A percentile compares a stretch with the other conserved stretches of the same genome.
Conservation (phyloP, 2,113 vertebrate genomes). For the Ceyx melanurus region DNA sequence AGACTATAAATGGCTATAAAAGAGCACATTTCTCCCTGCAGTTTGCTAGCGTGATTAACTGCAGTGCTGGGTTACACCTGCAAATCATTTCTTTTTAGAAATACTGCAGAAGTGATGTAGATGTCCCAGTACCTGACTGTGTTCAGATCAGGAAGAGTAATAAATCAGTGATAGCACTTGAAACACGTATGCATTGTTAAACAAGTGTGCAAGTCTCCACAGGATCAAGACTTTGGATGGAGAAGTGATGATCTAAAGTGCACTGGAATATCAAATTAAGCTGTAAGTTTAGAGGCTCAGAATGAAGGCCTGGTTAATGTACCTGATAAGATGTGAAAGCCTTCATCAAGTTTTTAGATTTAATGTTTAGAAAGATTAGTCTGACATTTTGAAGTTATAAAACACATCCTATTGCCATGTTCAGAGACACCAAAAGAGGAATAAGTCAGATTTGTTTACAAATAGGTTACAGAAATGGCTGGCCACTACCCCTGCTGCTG, state of each 20-base stretch:
- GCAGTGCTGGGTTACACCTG: neutral
- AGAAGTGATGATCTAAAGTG: neutral
- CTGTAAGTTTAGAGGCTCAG: neutral
- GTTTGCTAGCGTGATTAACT: neutral
- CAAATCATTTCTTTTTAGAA: neutral
- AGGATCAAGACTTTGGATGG: neutral
- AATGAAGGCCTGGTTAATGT: neutral
- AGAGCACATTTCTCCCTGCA: neutral
- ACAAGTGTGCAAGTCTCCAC: neutral
- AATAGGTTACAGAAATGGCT: slow-evolving; percentile 6
- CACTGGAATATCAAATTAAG: neutral
- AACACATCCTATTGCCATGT: neutral
- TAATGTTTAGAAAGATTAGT: neutral
- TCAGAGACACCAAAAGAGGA: neutral
- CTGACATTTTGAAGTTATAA: neutral
- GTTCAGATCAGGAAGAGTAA: neutral
- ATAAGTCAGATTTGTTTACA: neutral
- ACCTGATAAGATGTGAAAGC: slow-evolving; percentile 19
- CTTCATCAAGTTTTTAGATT: neutral
- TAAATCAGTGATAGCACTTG: neutral
- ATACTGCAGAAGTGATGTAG: neutral
- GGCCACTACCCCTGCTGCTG: neutral
- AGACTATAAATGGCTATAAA: slow-evolving; percentile 55
- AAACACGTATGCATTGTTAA: neutral
- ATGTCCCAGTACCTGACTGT: neutral